Base-by-base conservation (phyloP, 2,797 vertebrate genomes). In the Spizella passerina region DNA sequence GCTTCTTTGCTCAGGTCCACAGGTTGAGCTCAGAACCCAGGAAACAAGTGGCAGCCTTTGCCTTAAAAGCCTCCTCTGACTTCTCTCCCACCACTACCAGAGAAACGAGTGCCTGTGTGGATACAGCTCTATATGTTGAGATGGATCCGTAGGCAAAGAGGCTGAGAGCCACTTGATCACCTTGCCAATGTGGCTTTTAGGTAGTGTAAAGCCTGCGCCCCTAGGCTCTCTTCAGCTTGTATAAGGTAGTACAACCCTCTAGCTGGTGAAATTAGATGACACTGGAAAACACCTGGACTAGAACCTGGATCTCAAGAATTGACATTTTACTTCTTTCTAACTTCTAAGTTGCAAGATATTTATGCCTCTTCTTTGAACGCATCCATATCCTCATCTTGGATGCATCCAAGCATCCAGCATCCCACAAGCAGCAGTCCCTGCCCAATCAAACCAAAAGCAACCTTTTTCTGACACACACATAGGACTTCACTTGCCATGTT, bases 381-480 rank as follows among this genome's bases (percentile, higher is more conserved):
- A n/a, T 3, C 6, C 10, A n/a, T 13, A 30, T 44, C 23, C 38
- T 86, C 7, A 9, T 55, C 66, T 43, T 22, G 11, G 11, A 43
- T 27, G n/a, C 7, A 36, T 41, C 11, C 43, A 49, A 43, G 14
- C 26, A 59, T 21, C 15, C 10, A 49, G 20, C 10, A 86, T 86
- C 34, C 57, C 43, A 83, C 16, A 34, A 17, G 15, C 6, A 53
- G 4, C 46, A 43, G 8, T 44, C 6, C 23, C 65, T 64, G 29
- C 19, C 14, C 59, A 53, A 0, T 63, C 18, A 43, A n/a, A 66
- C 5, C 21, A 56, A 39, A 84, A 72, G 9, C 27, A 66, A n/a
- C 4, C 2, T 66, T 49, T 63, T 66, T 38, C 53, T 75, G 41
- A 47, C 21, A 23, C 18, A 34, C 23, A 17, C 0, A 0, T 2